These are phyloP conservation scores for Patiria miniata DNA, from an alignment of 35 echinoderm and acorn worm genomes.

Conservation along the genomic window DNA sequence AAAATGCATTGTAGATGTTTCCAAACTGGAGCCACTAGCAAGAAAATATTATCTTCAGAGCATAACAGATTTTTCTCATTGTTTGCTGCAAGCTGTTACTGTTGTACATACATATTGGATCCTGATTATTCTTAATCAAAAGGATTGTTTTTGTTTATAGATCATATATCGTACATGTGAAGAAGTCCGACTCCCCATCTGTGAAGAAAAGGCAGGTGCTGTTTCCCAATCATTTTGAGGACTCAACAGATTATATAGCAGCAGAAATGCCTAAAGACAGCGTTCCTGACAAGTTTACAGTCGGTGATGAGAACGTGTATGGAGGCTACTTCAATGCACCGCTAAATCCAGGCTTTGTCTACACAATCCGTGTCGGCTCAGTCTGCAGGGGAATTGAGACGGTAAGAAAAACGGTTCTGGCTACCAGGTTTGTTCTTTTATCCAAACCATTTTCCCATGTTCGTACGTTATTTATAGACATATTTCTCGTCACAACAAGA, in stretches of 20 bases:
- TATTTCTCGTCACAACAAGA: no score
- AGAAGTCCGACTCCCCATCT: background rate
- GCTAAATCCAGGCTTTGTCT: slow-evolving; percentile 35
- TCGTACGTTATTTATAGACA: no score
- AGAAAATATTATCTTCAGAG: no score
- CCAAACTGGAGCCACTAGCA: no score
- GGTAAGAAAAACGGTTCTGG: no score
- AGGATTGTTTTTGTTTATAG: background rate
- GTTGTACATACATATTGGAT: background rate
- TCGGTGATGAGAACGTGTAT: slow-evolving; percentile 68
- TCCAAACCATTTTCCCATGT: no score
- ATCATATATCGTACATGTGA: background rate
- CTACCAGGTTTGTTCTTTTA: no score
- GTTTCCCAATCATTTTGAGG: background rate
- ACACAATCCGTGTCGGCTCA: slow-evolving; percentile 49
- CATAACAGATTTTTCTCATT: no score
- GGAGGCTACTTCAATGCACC: slow-evolving; percentile 69
- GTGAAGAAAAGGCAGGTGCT: background rate
- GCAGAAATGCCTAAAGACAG: slow-evolving; percentile 44
- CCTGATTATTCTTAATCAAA: background rate
- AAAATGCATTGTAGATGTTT: no score
- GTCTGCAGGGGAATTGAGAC: slow-evolving; percentile 19
- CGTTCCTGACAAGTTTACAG: slow-evolving; percentile 30
- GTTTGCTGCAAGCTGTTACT: background rate
- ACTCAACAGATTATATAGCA: slow-evolving; percentile 50